Evolutionary conservation across 2,113 vertebrate genomes (phyloP).

Genomic region (Ophthalmolycus amberensis): DNA sequence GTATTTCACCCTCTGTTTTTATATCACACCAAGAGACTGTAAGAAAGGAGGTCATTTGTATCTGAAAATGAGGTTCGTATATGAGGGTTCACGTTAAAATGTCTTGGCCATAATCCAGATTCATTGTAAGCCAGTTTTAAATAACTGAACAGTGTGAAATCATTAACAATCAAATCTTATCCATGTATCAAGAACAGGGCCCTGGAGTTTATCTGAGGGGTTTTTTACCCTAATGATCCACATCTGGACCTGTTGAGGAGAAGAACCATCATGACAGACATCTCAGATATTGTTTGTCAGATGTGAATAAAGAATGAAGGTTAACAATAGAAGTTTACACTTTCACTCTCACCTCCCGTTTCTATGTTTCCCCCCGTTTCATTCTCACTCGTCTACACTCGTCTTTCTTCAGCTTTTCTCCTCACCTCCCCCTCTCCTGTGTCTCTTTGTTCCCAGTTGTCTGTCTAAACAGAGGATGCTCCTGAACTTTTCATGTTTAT

Average conservation of each 20-base stretch:
- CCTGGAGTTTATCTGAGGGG: not conserved
- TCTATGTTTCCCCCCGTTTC: not conserved
- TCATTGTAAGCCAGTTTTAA: not conserved
- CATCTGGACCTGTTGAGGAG: not conserved
- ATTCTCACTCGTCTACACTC: constrained; percentile 1
- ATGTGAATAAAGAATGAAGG: not conserved
- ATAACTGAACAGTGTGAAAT: not conserved
- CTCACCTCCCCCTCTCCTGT: not conserved
- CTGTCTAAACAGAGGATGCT: constrained; percentile 18
- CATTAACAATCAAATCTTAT: not conserved
- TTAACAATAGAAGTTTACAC: constrained; percentile 14
- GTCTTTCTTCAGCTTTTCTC: not conserved
- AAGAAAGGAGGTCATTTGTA: not conserved
- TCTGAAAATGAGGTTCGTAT: not conserved
- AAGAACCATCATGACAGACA: not conserved
- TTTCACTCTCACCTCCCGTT: constrained; percentile 3
- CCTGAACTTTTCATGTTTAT: constrained; percentile 25
- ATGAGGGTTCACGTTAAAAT: not conserved
- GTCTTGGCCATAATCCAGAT: not conserved
- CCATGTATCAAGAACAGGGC: not conserved
- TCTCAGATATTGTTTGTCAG: not conserved
- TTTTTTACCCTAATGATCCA: not conserved
- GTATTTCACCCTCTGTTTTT: not conserved
- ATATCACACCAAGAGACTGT: not conserved
- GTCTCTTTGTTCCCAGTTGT: not conserved